Conservation (phyloP, 2,797 vertebrate species). For the Chaenodraco wilsoni region DNA sequence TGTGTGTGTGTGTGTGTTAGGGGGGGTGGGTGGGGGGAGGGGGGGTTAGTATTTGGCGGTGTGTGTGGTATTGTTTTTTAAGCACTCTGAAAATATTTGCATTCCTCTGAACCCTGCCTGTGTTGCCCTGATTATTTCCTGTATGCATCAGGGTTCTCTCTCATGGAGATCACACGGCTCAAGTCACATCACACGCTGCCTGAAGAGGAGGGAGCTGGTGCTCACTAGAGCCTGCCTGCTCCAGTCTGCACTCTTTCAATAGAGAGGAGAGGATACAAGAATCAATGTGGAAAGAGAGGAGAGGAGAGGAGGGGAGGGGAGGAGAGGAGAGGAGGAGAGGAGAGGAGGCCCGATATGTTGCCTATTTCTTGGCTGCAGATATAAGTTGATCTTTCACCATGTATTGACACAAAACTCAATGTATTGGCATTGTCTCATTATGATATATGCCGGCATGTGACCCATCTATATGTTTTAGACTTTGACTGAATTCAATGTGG, state of each 20-base stretch:
- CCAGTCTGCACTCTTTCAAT: constrained; percentile 41
- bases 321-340: background rate
- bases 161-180: constrained; percentile 78
- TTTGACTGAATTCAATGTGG: constrained; percentile 41
- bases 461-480: constrained; percentile 46
- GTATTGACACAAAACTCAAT: constrained; percentile 56
- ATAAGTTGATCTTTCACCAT: constrained; percentile 34
- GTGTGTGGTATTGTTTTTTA: constrained; percentile 80
- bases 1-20: constrained; percentile 43
- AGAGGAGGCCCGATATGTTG: constrained; percentile 32
- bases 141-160: constrained; percentile 80
- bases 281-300: constrained; percentile 10
- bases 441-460: constrained; percentile 57
- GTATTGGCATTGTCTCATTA: constrained; percentile 53
- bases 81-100: constrained; percentile 83
- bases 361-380: constrained; percentile 32
- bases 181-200: constrained; percentile 76
- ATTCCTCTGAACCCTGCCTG: constrained; percentile 83
- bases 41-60: background rate
- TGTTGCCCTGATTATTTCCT: constrained; percentile 84
- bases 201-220: constrained; percentile 67
- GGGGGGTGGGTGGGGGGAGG: constrained; percentile 19
- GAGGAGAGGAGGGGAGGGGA: too few relatives aligned
- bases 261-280: constrained; percentile 20
- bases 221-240: constrained; percentile 54